Conservation (phyloP, 2,113 vertebrate genomes). For the Oceanites oceanicus region DNA sequence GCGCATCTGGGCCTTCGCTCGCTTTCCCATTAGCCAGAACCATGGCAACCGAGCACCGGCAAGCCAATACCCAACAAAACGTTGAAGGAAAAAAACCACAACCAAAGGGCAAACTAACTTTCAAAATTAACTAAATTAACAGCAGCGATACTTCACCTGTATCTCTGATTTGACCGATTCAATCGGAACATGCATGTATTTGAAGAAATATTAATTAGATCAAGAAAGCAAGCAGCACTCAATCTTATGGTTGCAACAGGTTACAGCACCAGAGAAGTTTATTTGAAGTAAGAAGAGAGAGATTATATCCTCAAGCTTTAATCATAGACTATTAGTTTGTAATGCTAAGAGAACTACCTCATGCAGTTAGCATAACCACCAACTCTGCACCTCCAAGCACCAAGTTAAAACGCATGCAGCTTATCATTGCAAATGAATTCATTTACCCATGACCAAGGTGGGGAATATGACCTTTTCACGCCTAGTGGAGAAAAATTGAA, state of each 20-base stretch:
- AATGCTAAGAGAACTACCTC: slow-evolving; percentile 22
- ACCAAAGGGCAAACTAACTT: neutral
- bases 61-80: neutral
- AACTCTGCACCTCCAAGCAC: slow-evolving; percentile 51
- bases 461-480: slow-evolving; percentile 91
- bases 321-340: neutral
- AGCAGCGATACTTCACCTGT: neutral
- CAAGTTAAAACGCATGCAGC: slow-evolving; percentile 62
- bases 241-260: neutral
- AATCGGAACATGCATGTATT: neutral
- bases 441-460: slow-evolving; percentile 90
- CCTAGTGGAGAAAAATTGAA: slow-evolving; percentile 80
- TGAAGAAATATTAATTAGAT: neutral
- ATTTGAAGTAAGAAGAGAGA: neutral
- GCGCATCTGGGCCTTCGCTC: neutral
- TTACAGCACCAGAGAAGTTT: neutral
- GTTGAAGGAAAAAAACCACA: neutral
- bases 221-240: neutral
- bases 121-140: neutral
- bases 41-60: accelerated
- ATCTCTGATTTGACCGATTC: neutral
- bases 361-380: slow-evolving; percentile 67
- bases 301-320: neutral
- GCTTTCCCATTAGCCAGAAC: neutral
- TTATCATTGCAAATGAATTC: slow-evolving; percentile 70